Evolutionary conservation across 2,888 invertebrate genomes (phyloP).

Genomic region (Siphlonurus alternatus): DNA sequence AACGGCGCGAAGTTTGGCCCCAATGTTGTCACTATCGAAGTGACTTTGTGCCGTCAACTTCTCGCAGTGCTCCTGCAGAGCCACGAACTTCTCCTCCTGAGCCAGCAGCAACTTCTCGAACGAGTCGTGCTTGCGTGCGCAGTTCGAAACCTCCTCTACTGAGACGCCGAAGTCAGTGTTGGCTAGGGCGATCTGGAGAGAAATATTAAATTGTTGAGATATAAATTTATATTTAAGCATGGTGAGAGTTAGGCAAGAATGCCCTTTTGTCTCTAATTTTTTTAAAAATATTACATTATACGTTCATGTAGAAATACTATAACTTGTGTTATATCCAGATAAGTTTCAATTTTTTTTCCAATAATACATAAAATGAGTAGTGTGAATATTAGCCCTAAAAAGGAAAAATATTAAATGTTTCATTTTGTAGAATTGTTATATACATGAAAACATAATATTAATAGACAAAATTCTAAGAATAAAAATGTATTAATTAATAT

Average conservation of each 20-base stretch:
- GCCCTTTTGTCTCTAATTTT: no score
- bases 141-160: conserved; percentile 70
- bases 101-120: conserved; percentile 81
- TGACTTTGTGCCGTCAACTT: conserved; percentile 81
- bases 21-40: conserved; percentile 70
- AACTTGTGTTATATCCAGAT: no score
- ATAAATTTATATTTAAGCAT: not conserved
- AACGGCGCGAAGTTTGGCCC: conserved; percentile 55
- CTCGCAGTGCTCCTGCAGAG: conserved; percentile 66
- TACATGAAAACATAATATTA: no score
- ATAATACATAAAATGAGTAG: no score
- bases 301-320: no score
- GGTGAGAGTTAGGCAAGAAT: conserved; percentile 51
- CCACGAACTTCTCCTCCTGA: conserved; percentile 72
- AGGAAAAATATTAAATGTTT: no score
- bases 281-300: no score
- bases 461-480: no score
- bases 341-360: no score
- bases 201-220: not conserved
- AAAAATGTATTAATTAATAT: no score
- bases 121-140: conserved; percentile 84
- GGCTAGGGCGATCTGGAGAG: conserved; percentile 19
- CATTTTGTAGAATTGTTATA: no score
- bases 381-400: no score
- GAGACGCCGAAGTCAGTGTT: conserved; percentile 22